phyloP scores from a whole-genome alignment of 92 coral and sea anemone genomes.

The Phenganax marumi region DNA sequence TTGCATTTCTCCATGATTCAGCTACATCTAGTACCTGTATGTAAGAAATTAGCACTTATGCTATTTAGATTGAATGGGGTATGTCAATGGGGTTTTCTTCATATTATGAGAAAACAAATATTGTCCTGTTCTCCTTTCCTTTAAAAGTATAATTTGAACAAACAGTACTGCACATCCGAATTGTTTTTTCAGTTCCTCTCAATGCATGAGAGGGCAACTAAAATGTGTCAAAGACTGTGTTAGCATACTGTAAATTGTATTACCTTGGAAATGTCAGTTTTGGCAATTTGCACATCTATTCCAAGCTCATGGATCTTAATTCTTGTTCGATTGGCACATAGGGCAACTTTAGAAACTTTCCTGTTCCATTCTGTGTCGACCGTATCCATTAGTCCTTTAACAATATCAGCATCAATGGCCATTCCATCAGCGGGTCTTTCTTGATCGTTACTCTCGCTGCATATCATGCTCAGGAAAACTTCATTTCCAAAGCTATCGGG shows the following conservation, averaged over 20 bases:
- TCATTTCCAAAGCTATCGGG: conserved; percentile 39
- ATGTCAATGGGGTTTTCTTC: too few species aligned
- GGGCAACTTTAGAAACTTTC: conserved; percentile 36
- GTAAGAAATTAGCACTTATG: background rate
- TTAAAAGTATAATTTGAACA: too few species aligned
- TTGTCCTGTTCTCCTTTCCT: too few species aligned
- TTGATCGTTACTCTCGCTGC: background rate
- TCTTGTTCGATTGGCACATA: conserved; percentile 35
- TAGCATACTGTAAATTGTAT: too few species aligned
- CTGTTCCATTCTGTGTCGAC: conserved; percentile 51
- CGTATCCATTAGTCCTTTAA: conserved; percentile 25
- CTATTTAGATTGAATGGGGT: too few species aligned
- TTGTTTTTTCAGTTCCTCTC: too few species aligned
- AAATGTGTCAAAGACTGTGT: too few species aligned
- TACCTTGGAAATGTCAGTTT: conserved; percentile 21
- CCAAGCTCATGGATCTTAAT: conserved; percentile 29
- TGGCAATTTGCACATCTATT: conserved; percentile 33
- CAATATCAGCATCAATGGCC: conserved; percentile 26
- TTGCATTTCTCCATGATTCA: conserved; percentile 40
- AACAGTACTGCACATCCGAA: too few species aligned
- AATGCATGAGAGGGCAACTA: too few species aligned
- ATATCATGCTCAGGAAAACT: conserved; percentile 35
- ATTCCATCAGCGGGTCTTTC: conserved; percentile 1
- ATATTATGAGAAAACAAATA: too few species aligned
- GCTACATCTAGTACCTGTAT: conserved; percentile 34